Evolutionary conservation across 2,888 invertebrate species (phyloP).

Genomic region (Ichneumoninae sp.): DNA sequence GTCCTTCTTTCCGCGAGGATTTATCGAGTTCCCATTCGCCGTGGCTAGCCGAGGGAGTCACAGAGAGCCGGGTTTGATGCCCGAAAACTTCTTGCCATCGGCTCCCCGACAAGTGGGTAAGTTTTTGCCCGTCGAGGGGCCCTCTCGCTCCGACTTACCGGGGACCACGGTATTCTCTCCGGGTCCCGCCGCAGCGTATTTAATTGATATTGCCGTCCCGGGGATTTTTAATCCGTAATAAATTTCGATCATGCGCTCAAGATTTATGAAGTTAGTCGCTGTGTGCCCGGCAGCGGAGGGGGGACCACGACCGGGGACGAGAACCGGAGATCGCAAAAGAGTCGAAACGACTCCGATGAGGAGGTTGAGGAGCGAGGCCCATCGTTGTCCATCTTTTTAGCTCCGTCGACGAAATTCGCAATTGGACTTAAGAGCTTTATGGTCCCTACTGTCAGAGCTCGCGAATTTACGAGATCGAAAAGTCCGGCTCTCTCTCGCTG

Average conservation of each 20-base stretch:
- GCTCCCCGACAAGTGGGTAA: constrained; percentile 72
- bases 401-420: constrained; percentile 64
- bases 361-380: constrained; percentile 18
- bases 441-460: constrained; percentile 57
- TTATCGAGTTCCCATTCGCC: constrained; percentile 41
- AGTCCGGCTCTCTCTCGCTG: constrained; percentile 27
- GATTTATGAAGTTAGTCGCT: constrained; percentile 78
- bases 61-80: constrained; percentile 49
- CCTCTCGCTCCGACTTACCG: constrained; percentile 31
- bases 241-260: constrained; percentile 79
- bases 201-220: constrained; percentile 80
- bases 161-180: constrained; percentile 31
- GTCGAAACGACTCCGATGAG: constrained; percentile 1
- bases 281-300: constrained; percentile 36
- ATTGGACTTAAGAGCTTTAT: constrained; percentile 68
- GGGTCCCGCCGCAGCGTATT: constrained; percentile 69
- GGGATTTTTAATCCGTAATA: constrained; percentile 80
- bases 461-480: constrained; percentile 68
- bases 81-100: constrained; percentile 61
- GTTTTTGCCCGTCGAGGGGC: constrained; percentile 64
- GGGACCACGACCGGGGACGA: constrained; percentile 16
- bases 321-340: constrained; percentile 16
- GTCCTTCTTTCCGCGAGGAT: constrained; percentile 62
- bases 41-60: constrained; percentile 26
- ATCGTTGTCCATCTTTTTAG: constrained; percentile 70